Evolutionary conservation across 2,797 vertebrate species (phyloP).

Genomic region (Valencia hispanica): DNA sequence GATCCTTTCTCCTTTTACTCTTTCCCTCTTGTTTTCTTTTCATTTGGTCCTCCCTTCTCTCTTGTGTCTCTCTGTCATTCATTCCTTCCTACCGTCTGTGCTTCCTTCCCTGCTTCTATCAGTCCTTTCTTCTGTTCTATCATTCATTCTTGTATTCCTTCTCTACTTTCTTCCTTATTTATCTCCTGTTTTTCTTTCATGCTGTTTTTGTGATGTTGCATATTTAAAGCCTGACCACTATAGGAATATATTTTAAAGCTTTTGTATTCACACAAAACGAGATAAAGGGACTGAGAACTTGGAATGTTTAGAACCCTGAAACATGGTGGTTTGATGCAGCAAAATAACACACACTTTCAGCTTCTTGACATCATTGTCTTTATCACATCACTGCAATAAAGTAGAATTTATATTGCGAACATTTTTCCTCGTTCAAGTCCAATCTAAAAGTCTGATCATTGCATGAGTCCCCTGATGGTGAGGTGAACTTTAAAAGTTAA

Average conservation of each 20-base stretch:
- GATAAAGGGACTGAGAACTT: background rate
- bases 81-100: no score
- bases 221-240: background rate
- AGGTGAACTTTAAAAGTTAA: background rate
- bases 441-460: background rate
- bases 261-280: background rate
- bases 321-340: no score
- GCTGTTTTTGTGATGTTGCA: background rate
- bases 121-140: background rate
- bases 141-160: background rate
- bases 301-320: background rate
- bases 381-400: background rate
- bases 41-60: background rate
- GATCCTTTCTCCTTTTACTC: background rate
- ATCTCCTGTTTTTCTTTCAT: background rate
- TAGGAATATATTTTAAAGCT: background rate
- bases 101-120: background rate
- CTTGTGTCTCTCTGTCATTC: background rate
- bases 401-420: background rate
- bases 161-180: background rate
- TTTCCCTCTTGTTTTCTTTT: background rate
- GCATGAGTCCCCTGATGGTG: background rate
- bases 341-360: background rate
- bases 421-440: background rate
- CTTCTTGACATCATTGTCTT: background rate